Conservation (phyloP, 2,888 invertebrate species). For the Drosophila fungiperda region DNA sequence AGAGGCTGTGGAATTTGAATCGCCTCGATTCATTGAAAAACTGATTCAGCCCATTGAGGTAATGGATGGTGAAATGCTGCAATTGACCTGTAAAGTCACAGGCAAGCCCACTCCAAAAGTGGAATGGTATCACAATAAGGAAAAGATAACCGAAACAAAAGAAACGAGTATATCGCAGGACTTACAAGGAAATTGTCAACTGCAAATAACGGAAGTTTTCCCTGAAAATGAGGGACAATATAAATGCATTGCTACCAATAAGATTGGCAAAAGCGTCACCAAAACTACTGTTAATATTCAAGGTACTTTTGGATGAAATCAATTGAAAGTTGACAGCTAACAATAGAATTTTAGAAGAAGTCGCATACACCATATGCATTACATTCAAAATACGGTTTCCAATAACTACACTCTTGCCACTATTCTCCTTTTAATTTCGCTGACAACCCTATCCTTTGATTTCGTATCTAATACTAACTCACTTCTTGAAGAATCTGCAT, state of each 20-base stretch:
- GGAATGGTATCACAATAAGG: constrained; percentile 91
- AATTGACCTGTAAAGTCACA: constrained; percentile 89
- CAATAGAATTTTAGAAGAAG: constrained; percentile 37
- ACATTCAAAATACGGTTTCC: constrained; percentile 56
- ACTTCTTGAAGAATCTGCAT: constrained; percentile 55
- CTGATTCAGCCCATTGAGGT: constrained; percentile 89
- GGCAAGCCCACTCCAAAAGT: constrained; percentile 93
- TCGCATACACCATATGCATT: constrained; percentile 57
- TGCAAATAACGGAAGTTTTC: constrained; percentile 94
- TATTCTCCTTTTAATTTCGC: constrained; percentile 33
- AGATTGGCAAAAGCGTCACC: constrained; percentile 92
- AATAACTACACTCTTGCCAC: constrained; percentile 55
- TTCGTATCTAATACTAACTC: constrained; percentile 55
- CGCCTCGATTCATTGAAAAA: constrained; percentile 91
- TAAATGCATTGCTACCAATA: constrained; percentile 92
- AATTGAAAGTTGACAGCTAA: constrained; percentile 58
- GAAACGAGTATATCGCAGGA: constrained; percentile 91
- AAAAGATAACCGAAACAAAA: constrained; percentile 90
- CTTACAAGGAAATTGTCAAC: constrained; percentile 91
- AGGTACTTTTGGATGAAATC: constrained; percentile 87
- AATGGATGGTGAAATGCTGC: constrained; percentile 95
- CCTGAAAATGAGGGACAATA: constrained; percentile 96
- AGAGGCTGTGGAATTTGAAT: constrained; percentile 87
- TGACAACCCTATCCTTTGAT: constrained; percentile 35
- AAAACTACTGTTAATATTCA: constrained; percentile 92